Evolutionary conservation across 2,888 invertebrate species (phyloP), one percentile per base, ranked within the genome.

Genomic region (Syrphus vitripennis): DNA sequence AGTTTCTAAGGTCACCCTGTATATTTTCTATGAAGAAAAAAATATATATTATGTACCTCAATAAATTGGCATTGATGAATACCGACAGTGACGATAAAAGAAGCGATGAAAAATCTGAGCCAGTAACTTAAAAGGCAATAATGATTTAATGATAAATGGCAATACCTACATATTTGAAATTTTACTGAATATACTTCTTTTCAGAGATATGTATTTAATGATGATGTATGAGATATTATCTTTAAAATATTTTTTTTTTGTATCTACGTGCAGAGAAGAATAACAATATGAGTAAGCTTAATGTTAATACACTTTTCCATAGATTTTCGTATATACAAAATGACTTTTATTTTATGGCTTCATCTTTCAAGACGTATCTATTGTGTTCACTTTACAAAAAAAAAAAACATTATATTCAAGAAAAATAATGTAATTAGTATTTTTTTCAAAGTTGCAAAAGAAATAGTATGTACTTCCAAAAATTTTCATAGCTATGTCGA

Each of bases 61-160:
- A 16, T 2, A 26, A 31, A 55, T 55, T 34, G 29, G 19, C 42
- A 29, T 45, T 29, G 42, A 63, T 24, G 42, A 29, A 61, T 61
- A 61, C 37, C 37, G 34, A 61, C 59, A 40, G 3, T 29, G 7
- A 63, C 19, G 29, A 63, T 24, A 42, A 42, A 63, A 42, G 24
- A 63, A 42, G 6, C 29, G 6, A 63, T 19, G 63, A 63, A 63
- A 45, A 42, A 63, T 63, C 5, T 45, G 19, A 29, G 29, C 21
- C 26, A 45, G 40, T 29, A 45, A 63, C 45, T 67, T 42, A 34
- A 34, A 67, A 67, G 67, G 67, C 48, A 50, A 50, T 67, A 67
- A 67, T 50, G 48, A 50, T 34, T 67, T 21, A 67, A 67, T 67
- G 67, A 67, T 67, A 48, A 67, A 67, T 67, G 48, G 48, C 67